Percentiles rank a stretch among this genome's conserved stretches.
Conservation (phyloP, 2,888 invertebrate species). For the Orthosia cruda region DNA sequence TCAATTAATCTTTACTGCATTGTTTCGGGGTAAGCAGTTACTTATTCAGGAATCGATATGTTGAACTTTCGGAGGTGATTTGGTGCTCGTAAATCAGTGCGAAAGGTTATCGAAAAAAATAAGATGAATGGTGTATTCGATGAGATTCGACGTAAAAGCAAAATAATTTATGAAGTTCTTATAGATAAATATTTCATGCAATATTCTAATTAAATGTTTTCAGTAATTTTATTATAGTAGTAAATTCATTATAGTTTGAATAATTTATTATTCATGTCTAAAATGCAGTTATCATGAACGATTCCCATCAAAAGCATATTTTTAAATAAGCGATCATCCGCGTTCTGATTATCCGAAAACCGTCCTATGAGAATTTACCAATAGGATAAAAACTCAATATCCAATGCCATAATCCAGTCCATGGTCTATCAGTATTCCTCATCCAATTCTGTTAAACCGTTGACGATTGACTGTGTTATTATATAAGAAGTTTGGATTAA, state of each 20-base stretch:
- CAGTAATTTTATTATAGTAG: no score
- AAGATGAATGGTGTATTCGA: background rate
- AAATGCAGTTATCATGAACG: background rate
- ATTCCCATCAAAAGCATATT: no score
- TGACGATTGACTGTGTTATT: no score
- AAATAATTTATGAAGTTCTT: background rate
- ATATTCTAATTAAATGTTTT: no score
- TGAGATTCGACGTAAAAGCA: background rate
- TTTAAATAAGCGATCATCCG: no score
- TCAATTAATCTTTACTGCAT: slow-evolving; percentile 53
- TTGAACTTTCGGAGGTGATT: slow-evolving; percentile 30
- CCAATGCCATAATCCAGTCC: no score
- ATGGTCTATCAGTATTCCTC: no score
- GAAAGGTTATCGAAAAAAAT: background rate
- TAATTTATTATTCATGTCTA: background rate
- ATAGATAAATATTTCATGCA: background rate
- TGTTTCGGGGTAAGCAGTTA: slow-evolving; percentile 50
- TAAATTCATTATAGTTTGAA: background rate
- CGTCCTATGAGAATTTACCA: no score
- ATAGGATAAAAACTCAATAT: no score
- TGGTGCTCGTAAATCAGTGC: slow-evolving; percentile 18
- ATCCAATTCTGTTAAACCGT: no score
- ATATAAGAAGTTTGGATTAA: no score
- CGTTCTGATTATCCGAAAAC: no score
- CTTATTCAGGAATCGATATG: slow-evolving; percentile 36